Evolutionary conservation across 1,140 invertebrate genomes (phyloP), one percentile per base, ranked within the genome.

Genomic region (Penaeus chinensis): DNA sequence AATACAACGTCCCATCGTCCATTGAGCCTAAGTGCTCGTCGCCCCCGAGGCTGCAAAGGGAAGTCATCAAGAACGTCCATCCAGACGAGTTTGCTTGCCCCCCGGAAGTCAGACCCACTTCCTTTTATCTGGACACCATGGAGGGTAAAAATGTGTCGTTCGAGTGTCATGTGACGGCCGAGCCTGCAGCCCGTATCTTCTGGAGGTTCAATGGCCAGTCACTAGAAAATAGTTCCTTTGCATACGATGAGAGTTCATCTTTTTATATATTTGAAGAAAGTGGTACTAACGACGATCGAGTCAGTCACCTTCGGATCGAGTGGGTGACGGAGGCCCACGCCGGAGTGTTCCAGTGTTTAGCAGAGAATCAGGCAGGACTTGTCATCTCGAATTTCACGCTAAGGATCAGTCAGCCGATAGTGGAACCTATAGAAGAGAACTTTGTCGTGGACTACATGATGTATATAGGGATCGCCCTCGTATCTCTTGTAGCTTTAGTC

Each of bases 381-480:
- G 96, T 96, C n/a, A 96, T 97, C 93, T 96, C 96, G 1, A 98
- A 98, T 91, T 97, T 97, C 91, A 98, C 97, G 13, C 93, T 98
- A 19, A 95, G 96, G 91, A 95, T 98, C 61, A 95, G 95, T 54
- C 93, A 96, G 91, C 93, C 90, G 13, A 82, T 85, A 16, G 69
- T 82, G n/a, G 71, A 83, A 61, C 61, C 37, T n/a, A 84, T 82
- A 60, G 61, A 69, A 16, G 85, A 90, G 60, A 80, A 88, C 63
- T 62, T 86, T 63, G 85, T 89, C 22, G 84, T 89, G 66, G 84
- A 89, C 69, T 82, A 90, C 82, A 60, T 90, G 3, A 60, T 89
- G 24, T 90, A 90, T 74, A 90, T 90, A 24, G 89, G 87, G 19
- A 60, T 90, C 19, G 89, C 89, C 16, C 80, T 90, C 27, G 87